Evolutionary conservation across 2,888 invertebrate genomes (phyloP), one percentile per base, ranked within the genome.

Genomic region (Platycheirus albimanus): DNA sequence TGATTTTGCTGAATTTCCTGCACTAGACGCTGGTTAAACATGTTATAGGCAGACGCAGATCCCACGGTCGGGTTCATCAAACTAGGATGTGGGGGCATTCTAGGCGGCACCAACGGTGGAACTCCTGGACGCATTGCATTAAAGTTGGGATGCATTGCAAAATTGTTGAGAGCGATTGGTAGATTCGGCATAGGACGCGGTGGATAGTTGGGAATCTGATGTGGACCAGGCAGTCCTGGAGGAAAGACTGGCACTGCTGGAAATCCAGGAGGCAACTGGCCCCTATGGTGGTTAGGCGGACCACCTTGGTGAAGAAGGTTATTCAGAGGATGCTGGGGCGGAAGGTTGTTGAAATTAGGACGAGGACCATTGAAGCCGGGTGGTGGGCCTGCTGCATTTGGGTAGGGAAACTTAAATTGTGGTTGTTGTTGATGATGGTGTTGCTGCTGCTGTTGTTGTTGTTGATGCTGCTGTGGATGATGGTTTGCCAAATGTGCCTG

Each of bases 1-100:
- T 91, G 91, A 85, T 91, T 91, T 85, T 91, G 91, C 77, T 91
- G 91, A 33, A 91, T 91, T 85, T 91, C 91, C 77, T 91, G 91
- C 45, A 91, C 89, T 20, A 91, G 87, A 2, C 91, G 89, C 87
- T 90, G 90, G 72, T 91, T 91, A 24, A 89, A 91, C 88, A 88
- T 89, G 75, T 90, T 90, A 69, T 86, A 88, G 85, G 88, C 88
- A 1, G 89, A 87, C 6, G 85, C 83, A 30, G 87, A 52, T 19
- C 63, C 72, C 13, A 76, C 41, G 19, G 69, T 81, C 17, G 66
- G 70, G 33, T 85, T 85, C 76, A 85, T 77, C 28, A 86, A 28
- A n/a, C 54, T 74, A 11, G 90, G 87, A 88, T 91, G 86, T 84
- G 89, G 86, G 85, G 90, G 88, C 84, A 91, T 89, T 28, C 91